These are phyloP conservation scores for Trachemys scripta DNA, from an alignment of 2,113 vertebrate genomes.

Conservation along the genomic window DNA sequence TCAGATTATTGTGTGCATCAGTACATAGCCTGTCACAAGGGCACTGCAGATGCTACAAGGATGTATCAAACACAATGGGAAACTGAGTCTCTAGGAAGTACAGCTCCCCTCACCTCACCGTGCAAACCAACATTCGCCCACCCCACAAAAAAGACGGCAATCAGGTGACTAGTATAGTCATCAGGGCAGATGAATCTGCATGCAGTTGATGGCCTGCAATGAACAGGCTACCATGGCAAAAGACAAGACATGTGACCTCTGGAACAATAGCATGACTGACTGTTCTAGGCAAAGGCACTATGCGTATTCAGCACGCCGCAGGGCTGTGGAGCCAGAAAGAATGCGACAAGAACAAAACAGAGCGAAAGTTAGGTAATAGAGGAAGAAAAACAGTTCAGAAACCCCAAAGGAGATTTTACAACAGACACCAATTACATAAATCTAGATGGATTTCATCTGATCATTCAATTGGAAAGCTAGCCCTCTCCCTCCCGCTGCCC, in stretches of 20 bases:
- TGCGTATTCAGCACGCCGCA: background rate
- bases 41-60: rapidly evolving
- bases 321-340: rapidly evolving
- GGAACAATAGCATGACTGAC: background rate
- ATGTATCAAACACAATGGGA: background rate
- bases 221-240: background rate
- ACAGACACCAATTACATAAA: background rate
- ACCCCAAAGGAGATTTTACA: background rate
- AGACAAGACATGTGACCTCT: rapidly evolving
- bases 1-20: rapidly evolving
- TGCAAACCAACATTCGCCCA: background rate
- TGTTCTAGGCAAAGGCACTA: background rate
- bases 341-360: background rate
- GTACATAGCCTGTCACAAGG: background rate
- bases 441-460: slow-evolving; percentile 39
- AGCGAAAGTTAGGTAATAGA: slow-evolving; percentile 3
- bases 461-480: background rate
- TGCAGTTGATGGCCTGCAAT: background rate
- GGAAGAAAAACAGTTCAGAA: slow-evolving; percentile 19
- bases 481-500: background rate
- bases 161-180: rapidly evolving
- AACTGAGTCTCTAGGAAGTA: rapidly evolving
- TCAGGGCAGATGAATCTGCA: background rate
- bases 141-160: rapidly evolving
- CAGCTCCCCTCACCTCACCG: background rate